Evolutionary conservation across 2,797 vertebrate genomes (phyloP), one percentile per base, ranked within the genome.

Genomic region (Taeniopygia guttata): DNA sequence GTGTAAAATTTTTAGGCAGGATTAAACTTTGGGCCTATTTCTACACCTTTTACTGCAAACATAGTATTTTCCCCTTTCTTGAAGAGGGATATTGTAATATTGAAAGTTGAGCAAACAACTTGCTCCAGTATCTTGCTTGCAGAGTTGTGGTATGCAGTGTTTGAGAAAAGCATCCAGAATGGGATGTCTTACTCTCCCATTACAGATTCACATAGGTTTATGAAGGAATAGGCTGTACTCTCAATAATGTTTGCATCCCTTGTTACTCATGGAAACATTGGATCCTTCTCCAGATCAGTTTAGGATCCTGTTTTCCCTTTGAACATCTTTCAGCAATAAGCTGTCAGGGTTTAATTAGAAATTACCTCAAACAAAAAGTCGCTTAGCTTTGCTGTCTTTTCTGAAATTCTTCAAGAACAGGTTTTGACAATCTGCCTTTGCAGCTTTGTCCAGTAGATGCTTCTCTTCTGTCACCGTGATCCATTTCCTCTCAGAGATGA

Each of bases 381-480:
- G 23, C 8, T 58, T 63, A 59, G n/a, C 59, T 84, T 82, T 9
- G 4, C 43, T 76, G 54, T 18, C 42, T 79, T 11, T 52, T 55
- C 23, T 18, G 26, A 63, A 76, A 22, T 48, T 36, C 18, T 43
- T 74, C 14, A 55, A 16, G 45, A 87, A 16, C 32, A 49, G 29
- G 18, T 26, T 36, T 26, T 42, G 42, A 26, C 34, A 38, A 7
- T n/a, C 32, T 48, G n/a, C 45, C 45, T 38, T 76, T 48, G 58
- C 59, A 34, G 46, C 36, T 91, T 46, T 48, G 30, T 42, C 55
- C 51, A 17, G 5, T 32, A 32, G 29, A 36, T 32, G 32, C 62
- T 58, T 36, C 36, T 58, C 48, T 54, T 4, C 1, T 51, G 26
- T 42, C 0, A 0, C 18, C 9, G 26, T 17, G 5, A 48, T 62